Conservation (phyloP, 2,797 vertebrate genomes). For the Falco rusticolus region DNA sequence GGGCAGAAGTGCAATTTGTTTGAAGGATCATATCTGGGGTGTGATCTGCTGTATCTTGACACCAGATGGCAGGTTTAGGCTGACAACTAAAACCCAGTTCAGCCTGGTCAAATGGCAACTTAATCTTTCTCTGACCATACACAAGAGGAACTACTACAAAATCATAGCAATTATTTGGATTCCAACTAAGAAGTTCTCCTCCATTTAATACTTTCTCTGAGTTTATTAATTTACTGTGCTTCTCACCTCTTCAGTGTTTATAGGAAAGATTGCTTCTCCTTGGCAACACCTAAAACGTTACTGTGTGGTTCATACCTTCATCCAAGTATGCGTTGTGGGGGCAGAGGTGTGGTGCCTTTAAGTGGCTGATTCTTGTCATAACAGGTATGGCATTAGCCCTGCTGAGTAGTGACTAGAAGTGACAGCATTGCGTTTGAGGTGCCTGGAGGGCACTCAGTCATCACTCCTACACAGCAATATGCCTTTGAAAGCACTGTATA, state of each 20-base stretch:
- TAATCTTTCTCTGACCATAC: constrained; percentile 67
- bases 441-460: constrained; percentile 80
- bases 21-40: constrained; percentile 75
- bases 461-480: constrained; percentile 71
- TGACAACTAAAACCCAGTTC: constrained; percentile 68
- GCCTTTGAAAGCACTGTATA: constrained; percentile 62
- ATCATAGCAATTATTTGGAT: constrained; percentile 80
- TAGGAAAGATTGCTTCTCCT: constrained; percentile 73
- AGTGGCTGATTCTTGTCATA: constrained; percentile 90
- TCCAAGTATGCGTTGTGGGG: constrained; percentile 75
- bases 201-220: constrained; percentile 30
- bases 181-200: neutral
- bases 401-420: constrained; percentile 87
- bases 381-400: constrained; percentile 90
- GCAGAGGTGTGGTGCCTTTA: constrained; percentile 89
- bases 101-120: constrained; percentile 59
- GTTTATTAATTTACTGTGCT: constrained; percentile 44
- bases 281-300: constrained; percentile 78
- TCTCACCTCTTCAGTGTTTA: constrained; percentile 69
- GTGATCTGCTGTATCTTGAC: constrained; percentile 77
- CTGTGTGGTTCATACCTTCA: constrained; percentile 72
- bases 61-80: constrained; percentile 82
- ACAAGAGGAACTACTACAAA: constrained; percentile 74
- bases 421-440: constrained; percentile 84
- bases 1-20: constrained; percentile 66